Evolutionary conservation across 2,797 vertebrate genomes (phyloP), one percentile per base, ranked within the genome.

Genomic region (Etheostoma nigrum): DNA sequence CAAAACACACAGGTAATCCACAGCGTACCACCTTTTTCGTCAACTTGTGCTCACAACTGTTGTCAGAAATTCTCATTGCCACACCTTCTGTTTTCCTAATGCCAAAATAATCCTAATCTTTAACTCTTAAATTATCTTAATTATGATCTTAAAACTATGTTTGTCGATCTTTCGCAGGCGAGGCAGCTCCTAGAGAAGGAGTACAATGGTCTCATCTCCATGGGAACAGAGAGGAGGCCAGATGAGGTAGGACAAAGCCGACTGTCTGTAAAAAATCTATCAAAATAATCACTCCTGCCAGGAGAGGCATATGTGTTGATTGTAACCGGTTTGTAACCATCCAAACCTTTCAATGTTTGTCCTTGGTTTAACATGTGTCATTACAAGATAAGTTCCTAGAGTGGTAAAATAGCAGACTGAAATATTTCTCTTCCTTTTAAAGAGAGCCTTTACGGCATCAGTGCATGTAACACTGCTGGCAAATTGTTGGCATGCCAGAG

Each of bases 121-220:
- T 44, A 59, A 25, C 60, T 76, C 27, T 53, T 59, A 49, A 74
- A 60, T 72, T 1, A 79, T 75, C 74, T 81, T 69, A 67, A 71
- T 84, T 73, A 62, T 70, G 36, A 78, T 74, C 71, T 57, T 8
- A 48, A 84, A 74, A 23, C 57, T n/a, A 2, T 33, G 27, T 63
- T 74, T 33, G 7, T 87, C 33, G 62, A 2, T 75, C 66, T 70
- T 30, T 76, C 83, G 58, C 91, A 98, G 97, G 97, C 97, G 30
- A 94, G 97, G 72, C 97, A 98, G 87, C 90, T 97, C 62, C 91
- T 98, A 80, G 97, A 98, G 90, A 97, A 97, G 83, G 97, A 98
- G 81, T 98, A 97, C 88, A 96, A 97, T 60, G 92, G 95, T 86
- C 96, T 98, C 84, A 97, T 98, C 88, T 89, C 95, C 84, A 95